Percentiles rank a stretch among this genome's conserved stretches.
Evolutionary conservation across 37 sponge, comb jelly and placozoan genomes (phyloP).

Genomic region (Bolinopsis microptera): DNA sequence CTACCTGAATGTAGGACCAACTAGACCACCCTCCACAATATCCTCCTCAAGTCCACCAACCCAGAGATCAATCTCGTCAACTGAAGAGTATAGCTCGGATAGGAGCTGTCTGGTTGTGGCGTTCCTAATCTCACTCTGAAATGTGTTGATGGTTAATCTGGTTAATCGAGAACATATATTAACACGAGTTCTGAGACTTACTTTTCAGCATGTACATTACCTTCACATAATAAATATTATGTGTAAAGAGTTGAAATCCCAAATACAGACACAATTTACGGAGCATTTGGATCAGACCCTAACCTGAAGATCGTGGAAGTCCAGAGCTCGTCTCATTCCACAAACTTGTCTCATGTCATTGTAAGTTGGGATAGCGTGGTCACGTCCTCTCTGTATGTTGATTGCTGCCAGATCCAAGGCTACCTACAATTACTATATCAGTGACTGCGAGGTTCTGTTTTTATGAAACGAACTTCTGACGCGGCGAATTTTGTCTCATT

Average conservation of each 20-base stretch:
- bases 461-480: too few species aligned
- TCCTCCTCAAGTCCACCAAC: conserved; percentile 84
- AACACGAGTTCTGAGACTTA: too few species aligned
- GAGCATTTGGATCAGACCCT: too few species aligned
- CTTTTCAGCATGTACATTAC: too few species aligned
- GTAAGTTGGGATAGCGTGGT: conserved; percentile 88
- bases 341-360: conserved; percentile 73
- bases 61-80: conserved; percentile 82
- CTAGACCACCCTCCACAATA: conserved; percentile 66
- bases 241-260: too few species aligned
- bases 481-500: too few species aligned
- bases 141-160: too few species aligned
- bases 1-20: conserved; percentile 81
- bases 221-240: too few species aligned
- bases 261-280: too few species aligned
- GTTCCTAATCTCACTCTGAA: conserved; percentile 69
- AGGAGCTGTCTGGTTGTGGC: conserved; percentile 59
- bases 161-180: too few species aligned
- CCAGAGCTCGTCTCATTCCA: conserved; percentile 54
- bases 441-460: too few species aligned
- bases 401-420: conserved; percentile 80
- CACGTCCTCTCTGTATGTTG: conserved; percentile 90
- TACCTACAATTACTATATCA: too few species aligned
- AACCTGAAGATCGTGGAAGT: conserved; percentile 57
- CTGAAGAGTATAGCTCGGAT: conserved; percentile 67